Base-by-base conservation (phyloP, 1,140 invertebrate species). In the Heliconius congener region DNA sequence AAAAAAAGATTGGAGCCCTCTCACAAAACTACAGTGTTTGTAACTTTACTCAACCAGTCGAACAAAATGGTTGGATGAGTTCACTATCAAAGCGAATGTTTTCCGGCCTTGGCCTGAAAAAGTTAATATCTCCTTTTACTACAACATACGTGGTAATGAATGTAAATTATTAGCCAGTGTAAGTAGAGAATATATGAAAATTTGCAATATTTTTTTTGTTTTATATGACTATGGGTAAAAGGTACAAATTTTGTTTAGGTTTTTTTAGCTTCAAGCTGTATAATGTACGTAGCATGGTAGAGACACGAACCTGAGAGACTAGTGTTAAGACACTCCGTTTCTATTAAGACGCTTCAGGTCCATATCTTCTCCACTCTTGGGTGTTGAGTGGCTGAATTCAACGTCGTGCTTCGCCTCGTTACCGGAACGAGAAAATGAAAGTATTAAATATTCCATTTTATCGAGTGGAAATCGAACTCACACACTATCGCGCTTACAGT, bases 21-120 rank as follows among this genome's bases (percentile, higher is more conserved):
- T 57, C n/a, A 23, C 19, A 30, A 66, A 27, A 66, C 19, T 27
- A 27, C 23, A 66, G 60, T 30, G 23, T 66, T 27, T 66, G 55
- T 60, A 60, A 60, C n/a, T 66, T 66, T 66, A 66, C 60, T 66
- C 60, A 66, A 66, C 60, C 60, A 16, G 60, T 66, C 60, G 60
- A 30, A 66, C 60, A 30, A 66, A 66, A 66, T 66, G 60, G 60
- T 66, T 66, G 60, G 60, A 66, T 30, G 60, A 16, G 60, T 30
- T 66, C 27, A 66, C 60, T 66, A 66, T 66, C 60, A 66, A 66
- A 66, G 60, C 23, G 23, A 57, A 19, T 19, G 55, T 23, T 66
- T 66, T 30, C 27, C 60, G 60, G 23, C 60, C 60, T 66, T 66
- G 60, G 60, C 60, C 60, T 66, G 13, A 66, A 66, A 66, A 66